Evolutionary conservation across 1,140 invertebrate species (phyloP), one percentile per base, ranked within the genome.

Genomic region (Ectropis grisescens): DNA sequence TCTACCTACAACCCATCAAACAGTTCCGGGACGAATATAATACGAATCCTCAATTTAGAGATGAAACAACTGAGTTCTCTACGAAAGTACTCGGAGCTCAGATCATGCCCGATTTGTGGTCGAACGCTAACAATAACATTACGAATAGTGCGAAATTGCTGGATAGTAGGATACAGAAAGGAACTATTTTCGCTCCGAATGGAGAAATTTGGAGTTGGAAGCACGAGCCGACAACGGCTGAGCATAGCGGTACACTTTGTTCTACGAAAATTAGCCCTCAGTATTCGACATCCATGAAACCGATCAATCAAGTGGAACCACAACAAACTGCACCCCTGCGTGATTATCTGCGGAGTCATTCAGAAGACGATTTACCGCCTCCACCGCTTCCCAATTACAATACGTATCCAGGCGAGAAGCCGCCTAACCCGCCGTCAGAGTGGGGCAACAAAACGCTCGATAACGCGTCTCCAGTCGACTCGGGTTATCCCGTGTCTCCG

Each of bases 121-220:
- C 68, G 1, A 44, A 57, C 3, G 65, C 39, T 31, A 83, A 82
- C 28, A 83, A 83, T 39, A 83, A 83, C 45, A 51, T 79, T 11
- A 69, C 67, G 42, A 61, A 65, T 5, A 64, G 58, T 22, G 70
- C 71, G 5, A 81, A 81, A 37, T 41, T 81, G 25, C 15, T 70
- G 10, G 74, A 81, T 19, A 60, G 68, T 37, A 67, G 66, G 33
- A 62, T 79, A 23, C 79, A 82, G 46, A 82, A 82, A 37, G 82
- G 82, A 1, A 83, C 82, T 12, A 82, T 83, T 44, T 82, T 81
- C 44, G 82, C 76, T 23, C 82, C 82, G 1, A 79, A 82, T 60
- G 82, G 82, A 6, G 82, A 83, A 50, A 82, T 83, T 34, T 83
- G 82, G 82, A 81, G 79, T 38, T 83, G 82, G 82, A 76, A 79